These are phyloP conservation scores for Limnephilus lunatus DNA, from an alignment of 2,888 invertebrate species.

Conservation along the genomic window DNA sequence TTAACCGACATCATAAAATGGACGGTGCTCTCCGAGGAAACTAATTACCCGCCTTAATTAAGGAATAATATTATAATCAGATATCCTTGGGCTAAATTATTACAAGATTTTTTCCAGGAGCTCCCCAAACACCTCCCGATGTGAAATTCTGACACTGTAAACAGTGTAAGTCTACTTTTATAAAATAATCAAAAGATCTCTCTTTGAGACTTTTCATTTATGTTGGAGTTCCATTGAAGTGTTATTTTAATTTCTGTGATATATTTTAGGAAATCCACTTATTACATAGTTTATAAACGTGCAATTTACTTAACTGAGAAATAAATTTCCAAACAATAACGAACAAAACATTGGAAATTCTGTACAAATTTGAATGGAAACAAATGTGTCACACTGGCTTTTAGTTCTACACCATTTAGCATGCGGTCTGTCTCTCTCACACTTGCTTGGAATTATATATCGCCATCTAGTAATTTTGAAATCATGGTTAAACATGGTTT, in stretches of 20 bases:
- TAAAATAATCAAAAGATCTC: not conserved
- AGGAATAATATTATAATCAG: constrained; percentile 47
- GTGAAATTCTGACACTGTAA: not conserved
- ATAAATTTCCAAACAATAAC: too few relatives aligned
- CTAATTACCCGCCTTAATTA: constrained; percentile 46
- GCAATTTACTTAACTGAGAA: too few relatives aligned
- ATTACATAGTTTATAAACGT: too few relatives aligned
- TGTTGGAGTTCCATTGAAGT: not conserved
- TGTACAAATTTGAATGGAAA: too few relatives aligned
- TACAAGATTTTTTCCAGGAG: constrained; percentile 39
- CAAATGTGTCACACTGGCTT: too few relatives aligned
- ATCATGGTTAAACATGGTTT: too few relatives aligned
- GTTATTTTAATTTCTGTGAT: not conserved
- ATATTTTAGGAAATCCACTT: too few relatives aligned
- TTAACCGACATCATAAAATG: constrained; percentile 52
- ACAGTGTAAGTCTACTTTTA: not conserved
- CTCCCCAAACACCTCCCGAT: not conserved
- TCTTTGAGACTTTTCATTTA: not conserved
- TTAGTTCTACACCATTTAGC: too few relatives aligned
- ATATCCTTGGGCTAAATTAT: constrained; percentile 40
- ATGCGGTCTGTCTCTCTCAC: too few relatives aligned
- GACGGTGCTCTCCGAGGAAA: constrained; percentile 52
- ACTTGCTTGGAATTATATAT: too few relatives aligned
- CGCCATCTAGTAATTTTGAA: too few relatives aligned
- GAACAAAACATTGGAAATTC: too few relatives aligned